Percentiles rank a stretch among this genome's conserved stretches.
Conservation (phyloP, 2,113 vertebrate species). For the Bungarus multicinctus region DNA sequence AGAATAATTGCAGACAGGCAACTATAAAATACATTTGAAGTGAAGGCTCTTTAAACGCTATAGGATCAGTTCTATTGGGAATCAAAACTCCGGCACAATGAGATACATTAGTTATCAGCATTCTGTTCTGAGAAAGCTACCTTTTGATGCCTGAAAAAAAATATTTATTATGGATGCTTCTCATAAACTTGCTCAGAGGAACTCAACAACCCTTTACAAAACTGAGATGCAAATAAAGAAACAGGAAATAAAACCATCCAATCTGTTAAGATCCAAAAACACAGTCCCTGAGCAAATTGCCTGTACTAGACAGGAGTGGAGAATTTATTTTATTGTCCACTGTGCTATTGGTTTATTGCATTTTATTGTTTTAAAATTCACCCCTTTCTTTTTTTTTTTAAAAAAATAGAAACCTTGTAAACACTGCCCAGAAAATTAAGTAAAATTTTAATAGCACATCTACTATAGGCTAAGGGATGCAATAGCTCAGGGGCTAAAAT, state of each 20-base stretch:
- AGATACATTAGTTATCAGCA: conserved; percentile 36
- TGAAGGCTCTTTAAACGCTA: conserved; percentile 54
- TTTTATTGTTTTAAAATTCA: neutral
- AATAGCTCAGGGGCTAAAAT: too few species aligned
- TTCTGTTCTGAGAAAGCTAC: conserved; percentile 35
- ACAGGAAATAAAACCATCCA: neutral
- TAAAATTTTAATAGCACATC: neutral
- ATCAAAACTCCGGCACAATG: conserved; percentile 47
- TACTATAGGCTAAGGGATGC: neutral
- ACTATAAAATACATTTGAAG: conserved; percentile 39
- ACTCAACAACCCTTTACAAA: neutral
- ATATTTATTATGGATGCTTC: neutral
- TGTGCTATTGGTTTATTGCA: neutral
- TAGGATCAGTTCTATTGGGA: conserved; percentile 57
- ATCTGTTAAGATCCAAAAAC: neutral
- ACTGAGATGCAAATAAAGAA: neutral
- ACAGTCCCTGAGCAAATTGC: neutral
- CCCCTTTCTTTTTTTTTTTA: neutral
- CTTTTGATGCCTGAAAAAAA: conserved; percentile 36
- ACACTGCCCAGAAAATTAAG: neutral
- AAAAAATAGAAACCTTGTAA: neutral
- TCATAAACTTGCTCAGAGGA: neutral
- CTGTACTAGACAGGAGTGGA: neutral
- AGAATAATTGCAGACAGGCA: conserved; percentile 54
- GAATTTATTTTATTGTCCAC: neutral